A percentile compares a stretch with the other conserved stretches of the same genome.
Evolutionary conservation across 2,888 invertebrate species (phyloP).

Genomic region (Lithophane ornitopus): DNA sequence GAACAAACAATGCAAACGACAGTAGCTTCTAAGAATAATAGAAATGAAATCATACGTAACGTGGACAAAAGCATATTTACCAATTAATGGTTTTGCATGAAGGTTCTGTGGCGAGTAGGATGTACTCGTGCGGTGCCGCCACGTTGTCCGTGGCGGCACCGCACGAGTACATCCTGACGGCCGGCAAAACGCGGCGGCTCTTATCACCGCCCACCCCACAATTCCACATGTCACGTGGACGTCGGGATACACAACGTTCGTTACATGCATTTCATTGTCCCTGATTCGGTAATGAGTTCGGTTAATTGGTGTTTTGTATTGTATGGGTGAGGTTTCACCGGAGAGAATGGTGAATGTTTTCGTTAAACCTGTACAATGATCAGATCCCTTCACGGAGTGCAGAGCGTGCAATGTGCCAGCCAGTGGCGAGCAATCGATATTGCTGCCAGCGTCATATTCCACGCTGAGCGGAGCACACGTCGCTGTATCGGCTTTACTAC

Average conservation of each 20-base stretch:
- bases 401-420: not conserved
- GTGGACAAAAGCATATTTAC: constrained; percentile 52
- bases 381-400: not conserved
- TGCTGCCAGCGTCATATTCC: constrained; percentile 39
- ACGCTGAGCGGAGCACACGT: constrained; percentile 33
- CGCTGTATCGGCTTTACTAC: constrained; percentile 21
- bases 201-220: not conserved
- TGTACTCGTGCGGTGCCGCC: not conserved
- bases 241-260: constrained; percentile 32
- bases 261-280: constrained; percentile 53
- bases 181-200: not conserved
- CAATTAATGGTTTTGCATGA: constrained; percentile 47
- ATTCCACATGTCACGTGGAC: constrained; percentile 6
- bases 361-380: constrained; percentile 5
- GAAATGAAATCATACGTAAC: constrained; percentile 43
- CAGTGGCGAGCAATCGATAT: constrained; percentile 40
- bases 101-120: constrained; percentile 17
- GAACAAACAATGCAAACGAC: constrained; percentile 39
- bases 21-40: constrained; percentile 54
- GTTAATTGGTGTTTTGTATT: constrained; percentile 50
- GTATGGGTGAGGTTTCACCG: not conserved
- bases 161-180: no score
- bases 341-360: constrained; percentile 4
- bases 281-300: constrained; percentile 51
- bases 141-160: no score